Percentiles rank a stretch among this genome's conserved stretches.
These are phyloP conservation scores for Porites australiensis DNA, from an alignment of 64 coral and sea anemone genomes.

Conservation along the genomic window DNA sequence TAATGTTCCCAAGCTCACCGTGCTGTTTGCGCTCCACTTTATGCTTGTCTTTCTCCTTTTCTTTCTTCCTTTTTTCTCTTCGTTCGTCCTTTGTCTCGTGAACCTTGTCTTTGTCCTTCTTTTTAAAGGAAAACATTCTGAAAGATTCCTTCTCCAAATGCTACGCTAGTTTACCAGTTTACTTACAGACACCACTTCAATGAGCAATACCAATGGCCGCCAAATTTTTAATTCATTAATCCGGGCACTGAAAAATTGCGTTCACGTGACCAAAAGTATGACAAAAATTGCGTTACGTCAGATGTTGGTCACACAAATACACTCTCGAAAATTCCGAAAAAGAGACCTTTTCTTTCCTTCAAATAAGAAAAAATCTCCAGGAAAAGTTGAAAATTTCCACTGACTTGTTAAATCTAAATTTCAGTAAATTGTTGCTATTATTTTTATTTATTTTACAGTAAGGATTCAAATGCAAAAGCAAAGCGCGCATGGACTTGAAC, in stretches of 20 bases:
- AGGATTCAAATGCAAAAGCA: too few species aligned
- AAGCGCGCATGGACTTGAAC: too few species aligned
- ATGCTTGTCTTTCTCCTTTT: slow-evolving; percentile 84
- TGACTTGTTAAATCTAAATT: too few species aligned
- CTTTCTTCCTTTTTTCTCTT: slow-evolving; percentile 79
- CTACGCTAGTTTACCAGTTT: slow-evolving; percentile 57
- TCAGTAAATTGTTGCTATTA: too few species aligned
- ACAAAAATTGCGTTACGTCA: slow-evolving; percentile 29
- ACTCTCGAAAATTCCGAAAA: background rate
- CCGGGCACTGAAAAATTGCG: slow-evolving; percentile 67
- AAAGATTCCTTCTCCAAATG: background rate
- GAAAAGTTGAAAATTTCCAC: too few species aligned
- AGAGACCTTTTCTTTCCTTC: background rate
- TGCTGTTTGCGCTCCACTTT: slow-evolving; percentile 71
- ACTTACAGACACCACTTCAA: slow-evolving; percentile 52
- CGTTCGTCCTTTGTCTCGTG: slow-evolving; percentile 90
- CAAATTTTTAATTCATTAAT: slow-evolving; percentile 96
- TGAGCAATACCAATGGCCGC: slow-evolving; percentile 82
- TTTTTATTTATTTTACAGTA: too few species aligned
- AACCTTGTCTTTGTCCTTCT: slow-evolving; percentile 91
- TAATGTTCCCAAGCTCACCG: slow-evolving; percentile 76
- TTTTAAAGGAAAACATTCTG: slow-evolving; percentile 97
- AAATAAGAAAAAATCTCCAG: background rate
- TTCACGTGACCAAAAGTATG: slow-evolving; percentile 65
- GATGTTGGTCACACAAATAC: background rate